Percentiles rank a stretch among this genome's conserved stretches.
These are phyloP conservation scores for Trichogramma evanescens DNA, from an alignment of 2,888 invertebrate species.

Conservation along the genomic window DNA sequence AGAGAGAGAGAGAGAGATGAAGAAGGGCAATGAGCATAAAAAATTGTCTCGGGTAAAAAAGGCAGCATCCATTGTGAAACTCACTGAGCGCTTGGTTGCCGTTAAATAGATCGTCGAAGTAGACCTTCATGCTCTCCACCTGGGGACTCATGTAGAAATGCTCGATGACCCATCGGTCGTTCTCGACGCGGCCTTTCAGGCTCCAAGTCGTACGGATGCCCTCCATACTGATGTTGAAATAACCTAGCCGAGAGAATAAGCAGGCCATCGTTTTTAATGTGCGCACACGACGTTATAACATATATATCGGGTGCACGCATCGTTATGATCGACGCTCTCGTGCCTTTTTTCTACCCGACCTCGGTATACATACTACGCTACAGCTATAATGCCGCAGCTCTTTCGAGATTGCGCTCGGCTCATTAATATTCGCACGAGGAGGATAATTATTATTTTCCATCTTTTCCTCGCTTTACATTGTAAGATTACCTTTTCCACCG, in stretches of 20 bases:
- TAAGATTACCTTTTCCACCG: constrained; percentile 56
- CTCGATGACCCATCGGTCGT: constrained; percentile 41
- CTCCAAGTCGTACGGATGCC: constrained; percentile 33
- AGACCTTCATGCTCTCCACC: constrained; percentile 56
- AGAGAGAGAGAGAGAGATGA: neutral
- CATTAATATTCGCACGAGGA: too few species aligned
- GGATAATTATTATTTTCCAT: too few species aligned
- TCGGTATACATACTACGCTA: too few species aligned
- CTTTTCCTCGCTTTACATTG: too few species aligned
- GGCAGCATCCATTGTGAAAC: constrained; percentile 34
- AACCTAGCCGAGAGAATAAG: constrained; percentile 27
- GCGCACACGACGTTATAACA: too few species aligned
- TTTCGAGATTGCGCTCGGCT: too few species aligned
- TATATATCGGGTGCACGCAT: too few species aligned
- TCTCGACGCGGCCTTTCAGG: constrained; percentile 33
- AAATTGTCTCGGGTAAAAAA: neutral
- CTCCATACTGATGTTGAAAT: constrained; percentile 40
- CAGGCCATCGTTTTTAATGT: too few species aligned
- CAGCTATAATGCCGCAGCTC: too few species aligned
- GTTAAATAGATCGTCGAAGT: constrained; percentile 55
- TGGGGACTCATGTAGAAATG: constrained; percentile 60
- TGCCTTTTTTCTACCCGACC: too few species aligned
- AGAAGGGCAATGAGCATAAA: neutral
- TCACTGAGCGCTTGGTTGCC: constrained; percentile 61
- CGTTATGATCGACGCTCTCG: too few species aligned